These are phyloP conservation scores for Athalia circularis DNA, from an alignment of 2,888 invertebrate species.

Conservation along the genomic window DNA sequence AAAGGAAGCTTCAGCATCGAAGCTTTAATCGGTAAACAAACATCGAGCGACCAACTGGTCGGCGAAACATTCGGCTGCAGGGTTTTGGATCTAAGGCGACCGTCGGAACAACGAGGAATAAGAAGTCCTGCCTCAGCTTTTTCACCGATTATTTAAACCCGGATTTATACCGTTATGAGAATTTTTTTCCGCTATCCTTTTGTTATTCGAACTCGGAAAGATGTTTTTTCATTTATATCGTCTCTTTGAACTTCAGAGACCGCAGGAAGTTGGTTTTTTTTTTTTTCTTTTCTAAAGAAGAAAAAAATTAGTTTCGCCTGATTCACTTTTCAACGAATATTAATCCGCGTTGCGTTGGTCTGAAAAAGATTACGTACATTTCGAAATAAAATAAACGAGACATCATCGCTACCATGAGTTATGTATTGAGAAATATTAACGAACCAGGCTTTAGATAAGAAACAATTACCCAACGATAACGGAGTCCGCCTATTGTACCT, in stretches of 20 bases:
- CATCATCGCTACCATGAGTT: neutral
- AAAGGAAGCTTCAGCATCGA: constrained; percentile 77
- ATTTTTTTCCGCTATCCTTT: neutral
- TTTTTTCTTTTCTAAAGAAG: constrained; percentile 2
- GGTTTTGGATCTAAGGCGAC: constrained; percentile 68
- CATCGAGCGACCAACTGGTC: constrained; percentile 60
- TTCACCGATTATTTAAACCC: constrained; percentile 77
- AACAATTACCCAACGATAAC: constrained; percentile 23
- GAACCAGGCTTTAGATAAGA: constrained; percentile 39
- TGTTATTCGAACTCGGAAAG: neutral
- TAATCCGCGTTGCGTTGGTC: neutral
- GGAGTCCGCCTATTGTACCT: neutral
- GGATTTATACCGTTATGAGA: neutral
- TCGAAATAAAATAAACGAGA: neutral
- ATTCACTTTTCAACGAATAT: neutral
- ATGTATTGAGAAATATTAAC: constrained; percentile 14
- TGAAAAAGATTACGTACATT: neutral
- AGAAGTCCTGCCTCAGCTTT: constrained; percentile 81
- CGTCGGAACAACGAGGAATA: constrained; percentile 70
- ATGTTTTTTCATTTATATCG: neutral
- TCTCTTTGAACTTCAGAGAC: neutral
- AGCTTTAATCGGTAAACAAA: constrained; percentile 76
- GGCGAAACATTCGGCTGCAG: constrained; percentile 53
- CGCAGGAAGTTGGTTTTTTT: neutral
- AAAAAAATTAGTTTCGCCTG: neutral